Evolutionary conservation across 2,797 vertebrate genomes (phyloP), one percentile per base, ranked within the genome.

Genomic region (Melanotaenia trifasciata): DNA sequence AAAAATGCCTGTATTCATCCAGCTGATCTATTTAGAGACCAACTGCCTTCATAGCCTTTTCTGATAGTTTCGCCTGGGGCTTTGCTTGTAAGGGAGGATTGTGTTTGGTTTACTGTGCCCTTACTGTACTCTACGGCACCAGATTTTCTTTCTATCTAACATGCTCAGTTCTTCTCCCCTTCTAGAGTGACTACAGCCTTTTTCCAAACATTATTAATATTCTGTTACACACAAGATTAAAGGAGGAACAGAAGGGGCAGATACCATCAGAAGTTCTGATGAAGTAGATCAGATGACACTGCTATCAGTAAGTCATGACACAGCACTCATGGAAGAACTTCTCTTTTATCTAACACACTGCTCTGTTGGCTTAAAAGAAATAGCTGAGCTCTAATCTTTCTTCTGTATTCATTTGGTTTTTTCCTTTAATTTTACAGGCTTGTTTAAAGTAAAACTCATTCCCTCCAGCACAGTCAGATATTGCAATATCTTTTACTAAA

Each of bases 201-300:
- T 82, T 80, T 33, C 64, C 70, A 45, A 74, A 54, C 30, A 58
- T 64, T 47, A 76, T 89, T 85, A 89, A 86, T 89, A 84, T 89
- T 91, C 87, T 81, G 62, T 84, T 75, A 64, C 58, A 60, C 70
- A 58, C 68, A 60, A 87, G 81, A 89, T 85, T 83, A 84, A 81
- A 87, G 74, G 20, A 71, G 30, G 20, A 64, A 66, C 30, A 58
- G 43, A 69, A 72, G 67, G 71, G 71, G 67, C 66, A 38, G 75
- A 77, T 74, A 62, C 45, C 64, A 81, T 86, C 81, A 82, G 51
- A 47, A 65, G 58, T 74, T 81, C 47, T 70, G 75, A 78, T 83
- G 77, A 69, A 76, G 58, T 50, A 75, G 63, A 80, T 79, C 72
- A 81, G 81, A 79, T 78, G 67, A 79, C 71, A 57, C 70, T 47